Evolutionary conservation across 2,113 vertebrate species (phyloP), one percentile per base, ranked within the genome.

Genomic region (Elanoides forficatus): DNA sequence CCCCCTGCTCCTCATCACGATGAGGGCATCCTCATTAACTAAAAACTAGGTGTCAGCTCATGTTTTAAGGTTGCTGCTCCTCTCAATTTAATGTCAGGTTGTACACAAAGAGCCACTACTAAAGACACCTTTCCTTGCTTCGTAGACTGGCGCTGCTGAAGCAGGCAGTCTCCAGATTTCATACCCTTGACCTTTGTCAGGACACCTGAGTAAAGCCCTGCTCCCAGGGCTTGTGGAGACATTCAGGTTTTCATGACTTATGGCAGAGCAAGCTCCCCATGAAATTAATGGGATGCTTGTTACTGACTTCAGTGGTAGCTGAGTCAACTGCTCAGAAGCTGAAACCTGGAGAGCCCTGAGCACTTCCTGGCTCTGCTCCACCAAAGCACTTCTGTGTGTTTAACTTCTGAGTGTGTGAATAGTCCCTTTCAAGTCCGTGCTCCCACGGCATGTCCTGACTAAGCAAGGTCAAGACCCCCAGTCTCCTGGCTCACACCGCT

Each of bases 351-450:
- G 53, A 95, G 20, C n/a, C 50, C 34, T 27, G 73, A 84, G 73
- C 30, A 25, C 75, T 74, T 80, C 73, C 89, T 95, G 97, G 86
- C 88, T 76, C 76, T 72, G 56, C 86, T 95, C 89, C 86, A 95
- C 40, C 40, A 62, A 38, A 81, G 40, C 68, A 62, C 76, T 94
- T 79, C 32, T 45, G 12, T 72, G 58, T 84, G 76, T 88, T 88
- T 67, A 81, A 73, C 50, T 87, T 91, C 0, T 42, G 62, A 86
- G 89, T 0, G 1, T 81, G 53, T 63, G 58, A 94, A 82, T n/a
- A 94, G 87, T 26, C 15, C 58, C 59, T 91, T 81, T 79, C 65
- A 86, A 93, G 82, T 67, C 0, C 0, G 60, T 92, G 75, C 40
- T 67, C 59, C 56, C 81, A 47, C 50, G 58, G 38, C 32, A 55